Conservation (phyloP, 2,113 vertebrate species). For the Ailurus styani region DNA sequence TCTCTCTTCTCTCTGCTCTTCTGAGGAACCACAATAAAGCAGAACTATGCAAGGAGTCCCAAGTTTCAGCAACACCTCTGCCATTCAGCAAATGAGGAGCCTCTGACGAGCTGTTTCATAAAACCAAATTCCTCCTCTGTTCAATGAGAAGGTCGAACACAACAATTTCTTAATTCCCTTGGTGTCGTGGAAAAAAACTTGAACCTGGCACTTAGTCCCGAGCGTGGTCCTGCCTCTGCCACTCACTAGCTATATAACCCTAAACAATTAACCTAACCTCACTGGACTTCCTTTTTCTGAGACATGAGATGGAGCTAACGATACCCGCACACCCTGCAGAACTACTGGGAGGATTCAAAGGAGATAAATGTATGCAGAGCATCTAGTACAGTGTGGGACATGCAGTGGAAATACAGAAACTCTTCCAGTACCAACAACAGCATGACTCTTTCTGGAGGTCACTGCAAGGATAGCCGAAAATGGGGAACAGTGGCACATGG, state of each 20-base stretch:
- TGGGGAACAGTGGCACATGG: neutral
- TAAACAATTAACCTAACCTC: neutral
- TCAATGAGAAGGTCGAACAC: neutral
- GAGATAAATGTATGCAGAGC: neutral
- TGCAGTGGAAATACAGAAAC: neutral
- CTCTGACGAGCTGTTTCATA: neutral
- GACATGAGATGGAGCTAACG: neutral
- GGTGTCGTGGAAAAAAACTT: neutral
- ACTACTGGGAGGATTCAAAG: neutral
- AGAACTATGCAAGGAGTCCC: neutral
- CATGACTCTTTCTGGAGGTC: neutral
- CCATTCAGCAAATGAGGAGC: neutral
- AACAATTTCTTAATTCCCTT: constrained; percentile 9
- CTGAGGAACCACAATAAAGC: neutral
- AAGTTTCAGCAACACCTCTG: constrained; percentile 5
- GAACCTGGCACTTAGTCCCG: neutral
- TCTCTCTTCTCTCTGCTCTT: constrained; percentile 3
- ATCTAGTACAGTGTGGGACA: neutral
- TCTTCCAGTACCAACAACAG: neutral
- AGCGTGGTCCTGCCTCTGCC: neutral
- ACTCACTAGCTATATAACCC: neutral
- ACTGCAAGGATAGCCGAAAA: neutral
- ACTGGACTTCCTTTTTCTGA: neutral
- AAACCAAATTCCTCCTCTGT: neutral
- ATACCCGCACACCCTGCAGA: neutral